A percentile compares a stretch with the other conserved stretches of the same genome.
Conservation (phyloP, 1,140 invertebrate species). For the Araneus ventricosus region DNA sequence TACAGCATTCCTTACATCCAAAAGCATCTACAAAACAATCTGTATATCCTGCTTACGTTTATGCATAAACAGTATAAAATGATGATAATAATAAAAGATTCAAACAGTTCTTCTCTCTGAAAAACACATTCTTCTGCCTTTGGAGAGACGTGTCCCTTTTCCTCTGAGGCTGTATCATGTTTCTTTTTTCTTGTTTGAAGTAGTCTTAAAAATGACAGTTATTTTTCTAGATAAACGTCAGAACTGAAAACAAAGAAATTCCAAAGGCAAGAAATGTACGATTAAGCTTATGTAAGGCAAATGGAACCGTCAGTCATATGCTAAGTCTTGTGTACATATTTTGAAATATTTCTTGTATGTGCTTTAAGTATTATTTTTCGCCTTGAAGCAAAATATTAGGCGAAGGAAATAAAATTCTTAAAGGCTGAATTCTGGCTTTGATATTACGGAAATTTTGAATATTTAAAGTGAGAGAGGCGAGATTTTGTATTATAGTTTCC, state of each 20-base stretch:
- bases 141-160: neutral
- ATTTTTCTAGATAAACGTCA: conserved; percentile 50
- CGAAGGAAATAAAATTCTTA: too few species aligned
- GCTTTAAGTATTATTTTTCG: neutral
- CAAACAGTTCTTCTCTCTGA: neutral
- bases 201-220: conserved; percentile 29
- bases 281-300: neutral
- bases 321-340: conserved; percentile 31
- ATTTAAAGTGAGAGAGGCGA: too few species aligned
- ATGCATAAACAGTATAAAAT: neutral
- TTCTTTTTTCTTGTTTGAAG: neutral
- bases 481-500: too few species aligned
- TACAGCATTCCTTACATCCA: too few species aligned
- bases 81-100: neutral
- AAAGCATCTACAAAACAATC: neutral
- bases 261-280: neutral
- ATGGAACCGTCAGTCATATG: conserved; percentile 27
- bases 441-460: too few species aligned
- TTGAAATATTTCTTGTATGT: neutral
- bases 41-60: neutral
- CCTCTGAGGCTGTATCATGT: neutral
- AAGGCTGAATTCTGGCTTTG: too few species aligned
- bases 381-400: too few species aligned
- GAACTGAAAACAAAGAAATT: neutral
- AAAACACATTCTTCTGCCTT: neutral